These are phyloP conservation scores for Antechinus stuartii DNA, from an alignment of 2,113 vertebrate genomes.

Conservation along the genomic window DNA sequence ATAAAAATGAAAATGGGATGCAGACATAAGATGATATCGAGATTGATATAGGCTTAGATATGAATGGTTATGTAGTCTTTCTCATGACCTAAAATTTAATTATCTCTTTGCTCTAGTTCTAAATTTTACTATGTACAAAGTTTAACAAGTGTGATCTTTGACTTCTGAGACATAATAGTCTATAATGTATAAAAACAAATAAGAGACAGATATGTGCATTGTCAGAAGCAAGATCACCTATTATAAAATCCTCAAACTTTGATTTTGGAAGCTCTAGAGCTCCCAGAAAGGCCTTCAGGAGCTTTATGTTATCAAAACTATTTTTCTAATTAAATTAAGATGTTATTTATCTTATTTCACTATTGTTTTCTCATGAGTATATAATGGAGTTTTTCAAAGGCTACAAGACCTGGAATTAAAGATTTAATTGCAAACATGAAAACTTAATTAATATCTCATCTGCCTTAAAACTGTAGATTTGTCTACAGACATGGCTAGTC, in stretches of 20 bases:
- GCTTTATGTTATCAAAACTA: background rate
- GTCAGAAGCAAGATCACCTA: background rate
- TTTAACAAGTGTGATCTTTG: background rate
- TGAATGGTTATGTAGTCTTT: background rate
- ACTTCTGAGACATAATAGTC: conserved; percentile 19
- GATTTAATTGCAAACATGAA: background rate
- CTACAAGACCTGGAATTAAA: background rate
- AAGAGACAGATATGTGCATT: background rate
- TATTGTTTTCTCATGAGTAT: background rate
- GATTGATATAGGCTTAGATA: background rate
- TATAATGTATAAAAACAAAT: background rate
- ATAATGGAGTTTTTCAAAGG: background rate
- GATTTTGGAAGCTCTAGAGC: background rate
- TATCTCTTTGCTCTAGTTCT: background rate
- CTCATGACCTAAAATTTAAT: conserved; percentile 12
- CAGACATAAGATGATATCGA: background rate
- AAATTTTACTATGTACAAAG: background rate
- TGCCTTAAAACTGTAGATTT: background rate
- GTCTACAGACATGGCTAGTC: background rate
- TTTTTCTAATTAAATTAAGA: background rate
- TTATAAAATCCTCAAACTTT: background rate
- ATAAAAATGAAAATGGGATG: background rate
- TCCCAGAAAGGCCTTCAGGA: background rate
- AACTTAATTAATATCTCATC: background rate
- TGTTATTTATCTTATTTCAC: background rate